phyloP scores from a whole-genome alignment of 2,113 vertebrate species.

The Cyphomyrus discorhynchus region DNA sequence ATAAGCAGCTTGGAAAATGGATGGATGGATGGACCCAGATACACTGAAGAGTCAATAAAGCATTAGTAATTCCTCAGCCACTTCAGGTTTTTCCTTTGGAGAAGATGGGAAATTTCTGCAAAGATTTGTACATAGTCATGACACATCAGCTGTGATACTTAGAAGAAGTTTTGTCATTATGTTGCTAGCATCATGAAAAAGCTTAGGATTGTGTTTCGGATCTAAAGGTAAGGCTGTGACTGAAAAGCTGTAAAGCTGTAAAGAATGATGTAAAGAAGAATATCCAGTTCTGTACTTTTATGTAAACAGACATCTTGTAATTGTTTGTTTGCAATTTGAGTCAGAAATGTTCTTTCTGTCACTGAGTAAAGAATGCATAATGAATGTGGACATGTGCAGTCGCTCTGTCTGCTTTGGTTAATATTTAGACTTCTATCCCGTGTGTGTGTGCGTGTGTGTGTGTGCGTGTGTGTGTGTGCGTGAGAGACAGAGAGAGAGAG shows the following conservation, averaged over 20 bases:
- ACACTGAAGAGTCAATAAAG: background rate
- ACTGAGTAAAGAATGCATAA: conserved; percentile 22
- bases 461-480: background rate
- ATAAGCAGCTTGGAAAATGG: no score
- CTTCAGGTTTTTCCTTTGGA: background rate
- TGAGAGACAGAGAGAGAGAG: no score
- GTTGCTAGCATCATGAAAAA: background rate
- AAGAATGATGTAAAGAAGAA: background rate
- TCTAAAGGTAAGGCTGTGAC: background rate
- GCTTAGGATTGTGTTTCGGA: background rate
- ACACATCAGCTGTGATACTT: no score
- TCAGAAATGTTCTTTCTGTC: conserved; percentile 10
- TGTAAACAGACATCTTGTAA: conserved; percentile 1
- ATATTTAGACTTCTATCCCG: conserved; percentile 33
- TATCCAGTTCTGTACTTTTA: background rate
- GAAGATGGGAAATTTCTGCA: background rate
- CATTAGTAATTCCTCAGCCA: background rate
- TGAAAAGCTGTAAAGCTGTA: background rate
- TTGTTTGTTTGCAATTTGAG: conserved; percentile 12
- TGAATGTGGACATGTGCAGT: conserved; percentile 11
- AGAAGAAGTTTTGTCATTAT: background rate
- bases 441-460: conserved; percentile 3
- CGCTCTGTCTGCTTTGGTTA: conserved; percentile 4
- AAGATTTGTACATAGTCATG: background rate
- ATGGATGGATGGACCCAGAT: no score